Evolutionary conservation across 2,113 vertebrate species (phyloP).

Genomic region (Chloroceryle aenea): DNA sequence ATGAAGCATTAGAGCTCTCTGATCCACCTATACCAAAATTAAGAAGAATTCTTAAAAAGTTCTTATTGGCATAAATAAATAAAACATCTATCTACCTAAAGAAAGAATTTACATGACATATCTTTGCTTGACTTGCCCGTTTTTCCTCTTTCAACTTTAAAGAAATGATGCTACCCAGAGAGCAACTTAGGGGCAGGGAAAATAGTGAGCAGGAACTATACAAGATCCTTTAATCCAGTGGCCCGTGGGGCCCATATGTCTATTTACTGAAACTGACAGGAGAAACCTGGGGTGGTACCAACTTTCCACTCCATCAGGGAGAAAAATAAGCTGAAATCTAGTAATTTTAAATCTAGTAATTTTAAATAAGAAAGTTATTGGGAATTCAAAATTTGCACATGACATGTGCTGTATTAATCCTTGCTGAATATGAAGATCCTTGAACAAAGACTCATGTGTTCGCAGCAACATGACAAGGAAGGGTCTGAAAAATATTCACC

Average conservation of each 20-base stretch:
- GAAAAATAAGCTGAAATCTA: neutral
- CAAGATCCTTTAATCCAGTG: neutral
- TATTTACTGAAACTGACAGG: neutral
- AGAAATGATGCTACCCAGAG: neutral
- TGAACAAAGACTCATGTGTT: neutral
- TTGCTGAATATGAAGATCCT: neutral
- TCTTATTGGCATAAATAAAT: neutral
- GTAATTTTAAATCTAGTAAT: neutral
- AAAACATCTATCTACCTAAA: neutral
- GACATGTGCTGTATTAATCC: accelerated
- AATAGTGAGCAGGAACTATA: neutral
- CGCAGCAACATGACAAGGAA: accelerated
- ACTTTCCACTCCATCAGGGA: neutral
- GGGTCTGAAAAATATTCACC: neutral
- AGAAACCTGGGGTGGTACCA: neutral
- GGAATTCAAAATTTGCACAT: neutral
- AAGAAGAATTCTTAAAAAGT: neutral
- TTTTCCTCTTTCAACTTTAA: neutral
- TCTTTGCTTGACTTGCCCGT: neutral
- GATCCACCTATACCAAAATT: neutral
- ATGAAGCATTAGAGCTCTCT: neutral
- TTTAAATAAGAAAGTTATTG: neutral
- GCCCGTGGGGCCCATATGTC: neutral
- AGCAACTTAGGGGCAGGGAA: neutral
- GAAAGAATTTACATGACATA: neutral